These are phyloP conservation scores for Falcaria lacertinaria DNA, from an alignment of 2,888 invertebrate species.

Conservation along the genomic window DNA sequence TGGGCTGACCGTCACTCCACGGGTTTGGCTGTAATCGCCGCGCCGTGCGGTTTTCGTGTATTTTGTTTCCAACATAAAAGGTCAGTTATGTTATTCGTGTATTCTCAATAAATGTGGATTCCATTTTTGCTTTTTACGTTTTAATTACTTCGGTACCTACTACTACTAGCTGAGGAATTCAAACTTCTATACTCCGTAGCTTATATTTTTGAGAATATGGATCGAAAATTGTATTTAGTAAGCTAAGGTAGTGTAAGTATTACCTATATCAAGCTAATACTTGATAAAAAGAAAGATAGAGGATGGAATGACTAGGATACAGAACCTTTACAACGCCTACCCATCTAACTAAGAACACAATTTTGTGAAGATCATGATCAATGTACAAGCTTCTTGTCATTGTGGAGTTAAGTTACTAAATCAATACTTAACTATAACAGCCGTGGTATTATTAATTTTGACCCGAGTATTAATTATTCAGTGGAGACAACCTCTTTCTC, in stretches of 20 bases:
- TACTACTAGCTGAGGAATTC: neutral
- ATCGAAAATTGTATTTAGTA: too few species aligned
- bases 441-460: conserved; percentile 31
- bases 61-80: conserved; percentile 62
- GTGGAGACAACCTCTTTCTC: conserved; percentile 42
- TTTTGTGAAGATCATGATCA: neutral
- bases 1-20: conserved; percentile 70
- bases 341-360: too few species aligned
- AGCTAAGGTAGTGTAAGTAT: too few species aligned
- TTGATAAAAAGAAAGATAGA: too few species aligned
- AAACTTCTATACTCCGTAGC: neutral
- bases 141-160: neutral
- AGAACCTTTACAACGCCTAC: too few species aligned
- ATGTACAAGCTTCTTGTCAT: neutral
- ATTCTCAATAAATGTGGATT: conserved; percentile 15
- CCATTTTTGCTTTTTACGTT: neutral
- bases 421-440: conserved; percentile 12
- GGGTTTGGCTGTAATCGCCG: conserved; percentile 63
- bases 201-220: too few species aligned
- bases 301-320: too few species aligned
- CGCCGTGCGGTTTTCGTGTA: conserved; percentile 67
- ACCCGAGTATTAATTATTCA: conserved; percentile 67
- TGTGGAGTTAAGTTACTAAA: conserved; percentile 8
- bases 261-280: too few species aligned
- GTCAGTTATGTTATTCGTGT: conserved; percentile 38